Evolutionary conservation across 2,888 invertebrate species (phyloP).

Genomic region (Lithosia quadra): DNA sequence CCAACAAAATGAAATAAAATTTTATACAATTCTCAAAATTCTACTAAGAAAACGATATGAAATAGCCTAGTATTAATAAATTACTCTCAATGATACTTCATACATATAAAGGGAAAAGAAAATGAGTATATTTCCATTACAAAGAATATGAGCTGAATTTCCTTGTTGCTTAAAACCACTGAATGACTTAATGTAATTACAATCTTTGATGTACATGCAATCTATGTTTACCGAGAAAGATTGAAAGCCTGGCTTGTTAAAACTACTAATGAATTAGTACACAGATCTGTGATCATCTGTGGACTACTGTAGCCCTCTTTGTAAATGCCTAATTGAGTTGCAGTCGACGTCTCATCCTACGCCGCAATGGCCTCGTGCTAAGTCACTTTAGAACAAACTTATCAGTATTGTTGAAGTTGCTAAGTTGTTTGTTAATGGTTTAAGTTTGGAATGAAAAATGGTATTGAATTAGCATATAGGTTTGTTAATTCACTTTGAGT

Average conservation of each 20-base stretch:
- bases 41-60: background rate
- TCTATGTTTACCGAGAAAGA: slow-evolving; percentile 7
- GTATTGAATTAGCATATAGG: background rate
- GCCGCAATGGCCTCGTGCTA: slow-evolving; percentile 26
- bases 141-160: slow-evolving; percentile 8
- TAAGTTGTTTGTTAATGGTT: background rate
- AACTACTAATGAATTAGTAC: slow-evolving; percentile 34
- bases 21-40: background rate
- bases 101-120: slow-evolving; percentile 8
- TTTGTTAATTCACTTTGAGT: background rate
- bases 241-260: slow-evolving; percentile 21
- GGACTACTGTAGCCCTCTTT: slow-evolving; percentile 9
- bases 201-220: slow-evolving; percentile 15
- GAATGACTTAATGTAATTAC: slow-evolving; percentile 31
- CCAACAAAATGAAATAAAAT: slow-evolving; percentile 13
- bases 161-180: slow-evolving; percentile 9
- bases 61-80: slow-evolving; percentile 4
- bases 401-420: background rate
- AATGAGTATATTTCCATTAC: slow-evolving; percentile 5
- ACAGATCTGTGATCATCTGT: slow-evolving; percentile 12
- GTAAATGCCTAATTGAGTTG: slow-evolving; percentile 25
- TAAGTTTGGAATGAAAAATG: background rate
- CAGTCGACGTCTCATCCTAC: slow-evolving; percentile 12
- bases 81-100: background rate
- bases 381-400: background rate